These are phyloP conservation scores for Patiria miniata DNA, from an alignment of 35 echinoderm and acorn worm genomes.

Conservation along the genomic window DNA sequence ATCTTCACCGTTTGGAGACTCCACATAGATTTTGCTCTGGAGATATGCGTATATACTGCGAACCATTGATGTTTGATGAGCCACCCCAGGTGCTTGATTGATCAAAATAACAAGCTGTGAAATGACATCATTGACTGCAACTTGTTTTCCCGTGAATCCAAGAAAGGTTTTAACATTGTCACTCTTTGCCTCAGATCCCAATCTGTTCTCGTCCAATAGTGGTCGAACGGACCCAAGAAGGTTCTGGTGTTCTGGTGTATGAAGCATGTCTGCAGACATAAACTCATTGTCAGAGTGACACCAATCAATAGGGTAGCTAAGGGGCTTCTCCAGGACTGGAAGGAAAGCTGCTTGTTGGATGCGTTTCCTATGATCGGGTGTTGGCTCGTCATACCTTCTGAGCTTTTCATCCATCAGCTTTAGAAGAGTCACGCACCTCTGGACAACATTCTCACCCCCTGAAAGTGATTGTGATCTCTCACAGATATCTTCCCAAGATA, in stretches of 20 bases:
- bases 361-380: background rate
- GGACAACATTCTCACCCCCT: background rate
- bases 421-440: conserved; percentile 14
- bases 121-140: background rate
- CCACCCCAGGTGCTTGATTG: background rate
- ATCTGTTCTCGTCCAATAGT: conserved; percentile 17
- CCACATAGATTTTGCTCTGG: background rate
- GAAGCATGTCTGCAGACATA: background rate
- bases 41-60: conserved; percentile 18
- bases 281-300: background rate
- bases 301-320: background rate
- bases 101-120: background rate
- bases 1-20: no score
- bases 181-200: background rate
- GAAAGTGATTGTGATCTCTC: conserved; percentile 23
- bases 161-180: background rate
- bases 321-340: conserved; percentile 9
- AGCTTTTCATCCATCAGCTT: conserved; percentile 28
- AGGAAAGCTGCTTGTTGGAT: conserved; percentile 24
- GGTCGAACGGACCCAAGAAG: conserved; percentile 17
- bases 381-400: conserved; percentile 11
- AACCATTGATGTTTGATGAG: background rate
- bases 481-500: conserved; percentile 46
- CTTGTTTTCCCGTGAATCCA: conserved; percentile 14
- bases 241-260: background rate